Evolutionary conservation across 2,888 invertebrate species (phyloP).

Genomic region (Mechanitis mazaeus): DNA sequence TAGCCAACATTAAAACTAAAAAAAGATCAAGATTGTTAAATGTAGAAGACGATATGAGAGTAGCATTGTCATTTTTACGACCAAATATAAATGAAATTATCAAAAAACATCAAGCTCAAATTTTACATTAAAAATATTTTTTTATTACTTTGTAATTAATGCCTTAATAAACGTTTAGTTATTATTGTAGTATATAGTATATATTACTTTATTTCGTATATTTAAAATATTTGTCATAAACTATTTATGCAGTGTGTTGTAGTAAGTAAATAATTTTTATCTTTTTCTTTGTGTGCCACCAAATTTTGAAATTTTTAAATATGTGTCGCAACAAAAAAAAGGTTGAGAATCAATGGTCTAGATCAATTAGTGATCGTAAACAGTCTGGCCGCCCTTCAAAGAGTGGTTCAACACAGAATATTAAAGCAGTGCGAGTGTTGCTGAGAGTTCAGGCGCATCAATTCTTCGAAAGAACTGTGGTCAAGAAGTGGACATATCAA

Average conservation of each 20-base stretch:
- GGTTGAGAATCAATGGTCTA: neutral
- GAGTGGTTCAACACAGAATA: no score
- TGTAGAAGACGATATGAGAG: constrained; percentile 16
- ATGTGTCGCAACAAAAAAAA: constrained; percentile 1
- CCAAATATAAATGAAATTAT: constrained; percentile 21
- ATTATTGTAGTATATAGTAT: constrained; percentile 9
- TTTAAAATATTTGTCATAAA: no score
- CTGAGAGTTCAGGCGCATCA: no score
- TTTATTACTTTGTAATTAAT: constrained; percentile 11
- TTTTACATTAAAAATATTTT: constrained; percentile 18
- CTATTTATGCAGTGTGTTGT: no score
- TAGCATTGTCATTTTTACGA: constrained; percentile 21
- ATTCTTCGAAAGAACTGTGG: no score
- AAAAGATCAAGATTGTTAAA: constrained; percentile 17
- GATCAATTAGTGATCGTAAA: no score
- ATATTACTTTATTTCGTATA: neutral
- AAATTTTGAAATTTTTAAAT: neutral
- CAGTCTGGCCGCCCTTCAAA: no score
- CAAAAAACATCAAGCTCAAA: constrained; percentile 21
- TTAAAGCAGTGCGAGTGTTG: no score
- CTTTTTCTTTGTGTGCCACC: neutral
- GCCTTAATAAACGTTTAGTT: constrained; percentile 14
- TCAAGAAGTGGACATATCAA: no score
- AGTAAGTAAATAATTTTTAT: neutral
- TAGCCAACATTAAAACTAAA: constrained; percentile 19